Conservation (phyloP, 2,113 vertebrate species). For the Cricetomys ansorgei region DNA sequence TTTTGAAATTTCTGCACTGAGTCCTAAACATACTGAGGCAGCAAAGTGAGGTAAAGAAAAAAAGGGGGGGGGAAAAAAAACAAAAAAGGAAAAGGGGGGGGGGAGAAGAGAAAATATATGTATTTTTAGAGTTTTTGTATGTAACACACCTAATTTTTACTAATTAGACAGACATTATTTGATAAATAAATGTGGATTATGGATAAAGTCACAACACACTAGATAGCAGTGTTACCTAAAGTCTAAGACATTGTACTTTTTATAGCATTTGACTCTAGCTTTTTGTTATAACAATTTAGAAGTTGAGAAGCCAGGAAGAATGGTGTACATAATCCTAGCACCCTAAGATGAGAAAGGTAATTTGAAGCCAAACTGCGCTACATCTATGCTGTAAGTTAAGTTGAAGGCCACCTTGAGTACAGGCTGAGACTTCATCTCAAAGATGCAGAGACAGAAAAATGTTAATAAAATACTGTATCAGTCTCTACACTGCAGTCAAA, state of each 20-base stretch:
- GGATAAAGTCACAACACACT: not conserved
- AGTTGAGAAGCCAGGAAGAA: too few species aligned
- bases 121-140: slow-evolving; percentile 21
- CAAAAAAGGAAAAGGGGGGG: not conserved
- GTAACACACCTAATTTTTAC: slow-evolving; percentile 37
- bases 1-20: slow-evolving; percentile 52
- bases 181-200: not conserved
- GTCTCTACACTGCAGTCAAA: not conserved
- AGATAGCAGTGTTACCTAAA: not conserved
- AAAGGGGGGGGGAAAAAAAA: not conserved
- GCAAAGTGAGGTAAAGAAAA: too few species aligned
- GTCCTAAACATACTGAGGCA: slow-evolving; percentile 21
- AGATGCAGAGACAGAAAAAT: not conserved
- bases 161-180: not conserved
- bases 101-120: not conserved
- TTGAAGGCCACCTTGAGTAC: not conserved
- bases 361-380: not conserved
- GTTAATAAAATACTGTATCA: not conserved
- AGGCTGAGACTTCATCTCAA: not conserved
- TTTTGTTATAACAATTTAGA: not conserved
- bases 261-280: not conserved
- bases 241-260: not conserved
- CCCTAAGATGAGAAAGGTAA: too few species aligned
- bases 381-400: not conserved
- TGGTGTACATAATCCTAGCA: too few species aligned